These are phyloP conservation scores for Linnaemya vulpina DNA, from an alignment of 2,888 invertebrate genomes.

Conservation along the genomic window DNA sequence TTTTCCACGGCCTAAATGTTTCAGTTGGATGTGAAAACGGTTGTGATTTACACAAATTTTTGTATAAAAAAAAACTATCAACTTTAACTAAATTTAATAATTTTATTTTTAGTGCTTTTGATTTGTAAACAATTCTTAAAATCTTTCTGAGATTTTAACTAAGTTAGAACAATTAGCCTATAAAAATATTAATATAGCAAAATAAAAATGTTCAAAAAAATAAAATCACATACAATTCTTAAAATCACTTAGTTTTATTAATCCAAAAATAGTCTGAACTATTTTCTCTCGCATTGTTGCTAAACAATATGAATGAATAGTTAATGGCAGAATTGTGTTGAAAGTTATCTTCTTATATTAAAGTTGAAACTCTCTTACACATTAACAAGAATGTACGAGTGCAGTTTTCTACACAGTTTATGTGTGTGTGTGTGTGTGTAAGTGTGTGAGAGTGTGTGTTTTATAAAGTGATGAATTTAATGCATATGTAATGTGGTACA, in stretches of 20 bases:
- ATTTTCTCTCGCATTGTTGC: neutral
- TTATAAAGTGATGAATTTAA: constrained; percentile 63
- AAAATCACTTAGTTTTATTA: neutral
- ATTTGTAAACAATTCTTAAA: too few relatives aligned
- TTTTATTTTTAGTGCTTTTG: too few relatives aligned
- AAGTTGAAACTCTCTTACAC: constrained; percentile 39
- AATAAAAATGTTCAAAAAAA: too few relatives aligned
- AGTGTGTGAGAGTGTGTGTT: neutral
- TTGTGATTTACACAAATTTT: too few relatives aligned
- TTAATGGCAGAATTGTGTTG: constrained; percentile 19
- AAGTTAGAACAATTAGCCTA: too few relatives aligned
- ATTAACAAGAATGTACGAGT: constrained; percentile 34
- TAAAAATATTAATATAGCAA: too few relatives aligned
- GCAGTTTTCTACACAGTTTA: constrained; percentile 16
- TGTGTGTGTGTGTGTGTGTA: neutral
- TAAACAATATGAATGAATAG: neutral
- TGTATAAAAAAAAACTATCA: too few relatives aligned
- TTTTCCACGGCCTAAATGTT: too few relatives aligned
- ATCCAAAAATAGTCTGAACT: neutral
- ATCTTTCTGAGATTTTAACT: too few relatives aligned
- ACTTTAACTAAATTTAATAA: too few relatives aligned
- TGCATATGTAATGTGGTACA: constrained; percentile 67
- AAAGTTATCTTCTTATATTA: constrained; percentile 51
- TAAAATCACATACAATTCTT: too few relatives aligned
- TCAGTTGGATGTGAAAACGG: too few relatives aligned